phyloP scores from a whole-genome alignment of 2,113 vertebrate species.

The Misgurnus mizolepis region DNA sequence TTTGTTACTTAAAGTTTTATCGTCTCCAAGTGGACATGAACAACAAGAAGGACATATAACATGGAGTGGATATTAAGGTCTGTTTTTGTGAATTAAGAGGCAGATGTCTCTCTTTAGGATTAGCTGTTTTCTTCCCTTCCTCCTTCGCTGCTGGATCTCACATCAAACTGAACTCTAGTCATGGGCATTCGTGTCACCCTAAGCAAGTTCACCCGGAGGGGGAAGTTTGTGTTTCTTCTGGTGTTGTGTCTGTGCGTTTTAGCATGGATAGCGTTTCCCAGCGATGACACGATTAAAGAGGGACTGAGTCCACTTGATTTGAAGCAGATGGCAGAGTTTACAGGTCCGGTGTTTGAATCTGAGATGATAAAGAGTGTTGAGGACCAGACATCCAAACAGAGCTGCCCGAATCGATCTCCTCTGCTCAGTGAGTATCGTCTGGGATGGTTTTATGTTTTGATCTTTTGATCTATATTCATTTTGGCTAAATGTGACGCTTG shows the following conservation, averaged over 20 bases:
- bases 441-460: background rate
- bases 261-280: conserved; percentile 79
- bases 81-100: background rate
- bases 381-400: conserved; percentile 43
- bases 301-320: conserved; percentile 50
- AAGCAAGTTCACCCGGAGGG: conserved; percentile 70
- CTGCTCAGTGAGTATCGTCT: conserved; percentile 69
- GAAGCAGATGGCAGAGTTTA: background rate
- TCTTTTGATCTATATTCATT: background rate
- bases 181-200: conserved; percentile 74
- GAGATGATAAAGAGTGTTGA: conserved; percentile 4
- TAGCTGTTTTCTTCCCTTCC: background rate
- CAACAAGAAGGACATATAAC: background rate
- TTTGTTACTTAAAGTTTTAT: background rate
- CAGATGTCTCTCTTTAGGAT: conserved; percentile 39
- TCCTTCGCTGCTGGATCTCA: background rate
- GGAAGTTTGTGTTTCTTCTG: conserved; percentile 78
- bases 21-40: background rate
- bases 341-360: background rate
- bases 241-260: conserved; percentile 74
- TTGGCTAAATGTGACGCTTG: no score
- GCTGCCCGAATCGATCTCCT: conserved; percentile 67
- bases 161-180: conserved; percentile 44
- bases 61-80: background rate
- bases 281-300: conserved; percentile 67